Base-by-base conservation (phyloP, 2,888 invertebrate species). In the Acanthococcus lagerstroemiae region DNA sequence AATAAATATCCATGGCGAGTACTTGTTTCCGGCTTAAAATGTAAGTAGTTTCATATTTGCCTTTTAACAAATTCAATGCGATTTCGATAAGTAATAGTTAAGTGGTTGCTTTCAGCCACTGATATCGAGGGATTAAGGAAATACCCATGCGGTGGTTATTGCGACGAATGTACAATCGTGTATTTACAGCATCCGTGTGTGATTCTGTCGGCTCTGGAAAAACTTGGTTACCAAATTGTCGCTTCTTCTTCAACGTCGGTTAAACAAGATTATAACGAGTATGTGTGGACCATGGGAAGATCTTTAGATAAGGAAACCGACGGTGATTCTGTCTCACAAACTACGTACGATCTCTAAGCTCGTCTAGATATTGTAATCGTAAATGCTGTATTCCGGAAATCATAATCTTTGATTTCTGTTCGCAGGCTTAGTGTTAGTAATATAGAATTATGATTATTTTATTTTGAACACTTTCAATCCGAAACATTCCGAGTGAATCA, bases 201-300 rank as follows among this genome's bases (percentile, higher is more conserved):
- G 69, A 87, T 91, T 74, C 80, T 91, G 72, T 88, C 88, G 70
- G 91, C 90, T 68, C 79, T 91, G 72, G 91, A 92, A 81, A 89
- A 90, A 68, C 81, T 92, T 71, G 90, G 90, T 57, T 92, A 90
- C 77, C 87, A 88, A 78, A 90, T 91, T 65, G 89, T 91, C 57
- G 89, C 90, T 67, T 90, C 90, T 17, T 89, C 90, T 69, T 88
- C 88, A 66, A 88, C 89, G 61, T 85, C 88, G 69, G 87, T 90
- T 89, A 76, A 55, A 17, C 89, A 89, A 77, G 89, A 90, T 75
- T 88, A 89, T 75, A 89, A 89, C 80, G 90, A 91, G 75, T 90
- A 90, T 73, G 90, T 90, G 87, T 91, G 91, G 91, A 92, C 91
- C 77, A 88, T 91, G 88, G n/a, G n/a, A n/a, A 84, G 90, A 80